These are phyloP conservation scores for Tetrao urogallus DNA, from an alignment of 2,113 vertebrate species.

Conservation along the genomic window DNA sequence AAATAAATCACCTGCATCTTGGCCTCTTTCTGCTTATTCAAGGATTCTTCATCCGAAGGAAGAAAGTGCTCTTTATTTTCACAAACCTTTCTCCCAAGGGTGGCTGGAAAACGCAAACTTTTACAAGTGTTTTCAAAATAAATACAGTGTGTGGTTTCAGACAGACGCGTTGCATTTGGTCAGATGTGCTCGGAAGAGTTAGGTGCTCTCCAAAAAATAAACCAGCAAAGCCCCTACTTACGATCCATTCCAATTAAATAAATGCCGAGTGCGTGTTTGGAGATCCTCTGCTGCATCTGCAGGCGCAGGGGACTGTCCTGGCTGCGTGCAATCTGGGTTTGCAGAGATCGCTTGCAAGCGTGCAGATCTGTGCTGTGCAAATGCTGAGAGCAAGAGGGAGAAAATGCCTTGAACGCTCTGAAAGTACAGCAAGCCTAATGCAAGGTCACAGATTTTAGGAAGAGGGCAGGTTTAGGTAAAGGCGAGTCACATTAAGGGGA, in stretches of 20 bases:
- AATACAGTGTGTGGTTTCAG: slow-evolving; percentile 83
- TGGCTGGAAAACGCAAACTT: slow-evolving; percentile 87
- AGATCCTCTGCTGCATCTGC: slow-evolving; percentile 26
- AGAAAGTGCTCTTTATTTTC: slow-evolving; percentile 85
- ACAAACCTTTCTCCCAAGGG: slow-evolving; percentile 82
- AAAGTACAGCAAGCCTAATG: background rate
- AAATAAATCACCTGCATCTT: slow-evolving; percentile 96
- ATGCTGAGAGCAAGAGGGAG: background rate
- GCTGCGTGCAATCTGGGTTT: background rate
- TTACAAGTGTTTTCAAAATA: slow-evolving; percentile 95
- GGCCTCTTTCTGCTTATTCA: slow-evolving; percentile 84
- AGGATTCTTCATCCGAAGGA: slow-evolving; percentile 84
- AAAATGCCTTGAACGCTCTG: background rate
- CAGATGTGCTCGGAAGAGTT: slow-evolving; percentile 71
- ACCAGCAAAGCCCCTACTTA: slow-evolving; percentile 45
- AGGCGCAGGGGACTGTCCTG: background rate
- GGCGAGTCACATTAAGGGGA: background rate
- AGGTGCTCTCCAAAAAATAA: slow-evolving; percentile 71
- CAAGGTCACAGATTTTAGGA: slow-evolving; percentile 54
- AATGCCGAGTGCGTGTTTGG: background rate
- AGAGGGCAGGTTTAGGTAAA: slow-evolving; percentile 64
- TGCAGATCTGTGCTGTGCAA: background rate
- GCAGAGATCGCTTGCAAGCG: background rate
- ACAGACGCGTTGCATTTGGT: slow-evolving; percentile 68
- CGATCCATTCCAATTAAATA: slow-evolving; percentile 50